phyloP scores from a whole-genome alignment of 1,140 invertebrate genomes.

The Apis laboriosa region DNA sequence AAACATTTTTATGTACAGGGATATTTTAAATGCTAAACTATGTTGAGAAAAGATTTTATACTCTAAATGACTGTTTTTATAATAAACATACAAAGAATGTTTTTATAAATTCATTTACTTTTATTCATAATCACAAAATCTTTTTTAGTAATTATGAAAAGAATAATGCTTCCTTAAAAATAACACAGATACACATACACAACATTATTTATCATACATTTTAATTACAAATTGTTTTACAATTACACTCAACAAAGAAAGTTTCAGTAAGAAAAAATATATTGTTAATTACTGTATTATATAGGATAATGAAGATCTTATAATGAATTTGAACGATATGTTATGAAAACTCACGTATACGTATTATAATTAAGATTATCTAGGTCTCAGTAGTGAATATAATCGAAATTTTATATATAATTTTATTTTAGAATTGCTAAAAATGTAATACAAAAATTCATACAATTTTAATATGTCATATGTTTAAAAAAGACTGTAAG shows the following conservation, averaged over 20 bases:
- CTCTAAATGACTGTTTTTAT: slow-evolving; percentile 44
- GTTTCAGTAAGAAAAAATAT: slow-evolving; percentile 50
- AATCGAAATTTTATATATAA: slow-evolving; percentile 42
- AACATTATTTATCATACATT: slow-evolving; percentile 62
- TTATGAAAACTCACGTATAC: slow-evolving; percentile 34
- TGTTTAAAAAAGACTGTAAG: slow-evolving; percentile 20
- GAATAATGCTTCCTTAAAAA: slow-evolving; percentile 29
- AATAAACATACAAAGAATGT: slow-evolving; percentile 6
- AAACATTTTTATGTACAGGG: slow-evolving; percentile 54
- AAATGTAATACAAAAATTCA: background rate
- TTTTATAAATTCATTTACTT: slow-evolving; percentile 22
- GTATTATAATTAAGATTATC: slow-evolving; percentile 36
- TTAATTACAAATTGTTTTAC: slow-evolving; percentile 43
- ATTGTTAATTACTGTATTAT: slow-evolving; percentile 61
- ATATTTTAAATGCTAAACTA: slow-evolving; percentile 8
- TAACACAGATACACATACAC: background rate
- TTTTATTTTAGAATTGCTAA: slow-evolving; percentile 31
- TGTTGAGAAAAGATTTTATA: slow-evolving; percentile 29
- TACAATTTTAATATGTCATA: background rate
- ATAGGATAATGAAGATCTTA: slow-evolving; percentile 38
- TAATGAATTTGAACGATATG: slow-evolving; percentile 23
- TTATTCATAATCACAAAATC: slow-evolving; percentile 12
- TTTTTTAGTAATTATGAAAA: background rate
- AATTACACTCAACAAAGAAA: slow-evolving; percentile 42
- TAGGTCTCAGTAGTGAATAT: slow-evolving; percentile 29